Evolutionary conservation across 2,888 invertebrate genomes (phyloP), one percentile per base, ranked within the genome.

Genomic region (Psococerastis gibbosa): DNA sequence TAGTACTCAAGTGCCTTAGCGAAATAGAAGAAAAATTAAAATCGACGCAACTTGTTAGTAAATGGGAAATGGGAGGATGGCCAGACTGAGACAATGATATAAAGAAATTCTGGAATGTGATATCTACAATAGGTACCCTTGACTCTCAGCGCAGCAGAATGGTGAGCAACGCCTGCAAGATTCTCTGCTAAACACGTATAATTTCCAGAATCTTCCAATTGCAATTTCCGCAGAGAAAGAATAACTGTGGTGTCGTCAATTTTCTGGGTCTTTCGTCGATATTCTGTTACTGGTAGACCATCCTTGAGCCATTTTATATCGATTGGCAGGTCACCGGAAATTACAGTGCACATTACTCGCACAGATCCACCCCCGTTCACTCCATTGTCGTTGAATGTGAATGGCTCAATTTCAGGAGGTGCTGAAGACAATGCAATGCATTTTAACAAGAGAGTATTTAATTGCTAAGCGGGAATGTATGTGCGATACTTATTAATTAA

Each of bases 321-420:
- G 54, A 83, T 65, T 42, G 83, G 83, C 49, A 74, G 63, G 61
- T 82, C 82, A 48, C 81, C 78, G 54, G 73, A 72, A 31, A 69
- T 67, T 27, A 71, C 63, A 32, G 65, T 65, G 54, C 73, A 73
- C 57, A 68, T 62, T 38, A 67, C 60, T 49, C 67, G 62, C 22
- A 65, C 62, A 43, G 67, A 64, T 50, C 64, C 63, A 35, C 68
- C 68, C 47, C 66, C 68, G 54, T 64, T 66, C 32, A 66, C 60
- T 44, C 66, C 66, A 48, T 61, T 63, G 38, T 57, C 53, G 56
- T 66, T 66, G 52, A 68, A 66, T 50, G 60, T 58, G 54, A 70
- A 69, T 48, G 68, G 66, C 49, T 66, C 67, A 50, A 70, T 65
- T 56, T 66, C 62, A 34, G 69, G 69, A 41, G 62, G 52, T 51